A percentile compares a stretch with the other conserved stretches of the same genome.
These are phyloP conservation scores for Caenorhabditis sp. DNA, from an alignment of 2,888 invertebrate genomes.

Conservation along the genomic window DNA sequence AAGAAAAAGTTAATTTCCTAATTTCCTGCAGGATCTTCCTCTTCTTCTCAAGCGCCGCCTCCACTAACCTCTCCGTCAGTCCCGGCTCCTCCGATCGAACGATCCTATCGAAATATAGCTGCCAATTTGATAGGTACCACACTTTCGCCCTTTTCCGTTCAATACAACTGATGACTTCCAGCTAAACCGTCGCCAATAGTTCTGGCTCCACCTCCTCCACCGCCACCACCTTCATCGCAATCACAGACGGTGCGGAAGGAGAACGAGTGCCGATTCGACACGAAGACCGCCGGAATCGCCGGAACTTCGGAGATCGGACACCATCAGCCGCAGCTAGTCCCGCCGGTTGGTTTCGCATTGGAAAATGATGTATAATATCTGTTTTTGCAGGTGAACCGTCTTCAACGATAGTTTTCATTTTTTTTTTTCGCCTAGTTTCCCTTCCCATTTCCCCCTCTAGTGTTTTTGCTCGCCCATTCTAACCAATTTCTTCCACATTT, in stretches of 20 bases:
- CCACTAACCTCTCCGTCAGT: neutral
- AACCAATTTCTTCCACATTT: too few relatives aligned
- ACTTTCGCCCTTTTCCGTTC: neutral
- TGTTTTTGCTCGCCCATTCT: too few relatives aligned
- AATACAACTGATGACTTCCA: neutral
- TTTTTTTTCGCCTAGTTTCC: neutral
- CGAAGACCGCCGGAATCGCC: neutral
- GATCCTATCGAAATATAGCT: slow-evolving; percentile 21
- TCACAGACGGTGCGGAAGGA: slow-evolving; percentile 13
- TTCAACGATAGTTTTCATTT: slow-evolving; percentile 6
- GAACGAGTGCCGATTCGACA: slow-evolving; percentile 20
- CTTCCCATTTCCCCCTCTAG: neutral
- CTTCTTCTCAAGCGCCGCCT: neutral
- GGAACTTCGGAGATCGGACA: slow-evolving; percentile 4
- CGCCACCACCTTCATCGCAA: neutral
- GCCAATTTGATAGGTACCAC: neutral
- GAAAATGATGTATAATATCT: neutral
- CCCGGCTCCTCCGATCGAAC: neutral
- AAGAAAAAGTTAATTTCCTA: too few relatives aligned
- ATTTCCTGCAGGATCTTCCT: neutral
- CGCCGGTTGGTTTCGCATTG: neutral
- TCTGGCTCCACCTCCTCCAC: neutral
- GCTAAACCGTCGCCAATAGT: too few relatives aligned
- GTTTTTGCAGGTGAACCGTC: slow-evolving; percentile 20
- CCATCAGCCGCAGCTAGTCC: slow-evolving; percentile 14